These are phyloP conservation scores for Urocolius indicus DNA, from an alignment of 2,113 vertebrate species.

Conservation along the genomic window DNA sequence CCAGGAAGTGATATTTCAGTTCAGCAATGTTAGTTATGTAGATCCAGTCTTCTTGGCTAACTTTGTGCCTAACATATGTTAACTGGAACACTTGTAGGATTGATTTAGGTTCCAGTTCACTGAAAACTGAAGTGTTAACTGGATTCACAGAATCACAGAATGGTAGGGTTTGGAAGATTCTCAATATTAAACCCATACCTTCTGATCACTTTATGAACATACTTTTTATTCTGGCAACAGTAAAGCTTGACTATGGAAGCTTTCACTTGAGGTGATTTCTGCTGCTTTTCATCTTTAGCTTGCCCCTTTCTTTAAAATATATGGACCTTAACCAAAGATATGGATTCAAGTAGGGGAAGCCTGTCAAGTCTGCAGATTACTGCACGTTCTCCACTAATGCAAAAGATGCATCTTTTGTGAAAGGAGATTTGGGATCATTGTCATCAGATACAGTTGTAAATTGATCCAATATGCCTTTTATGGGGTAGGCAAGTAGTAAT, in stretches of 20 bases:
- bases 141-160: too few relatives aligned
- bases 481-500: not conserved
- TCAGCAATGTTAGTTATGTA: not conserved
- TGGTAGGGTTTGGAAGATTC: too few relatives aligned
- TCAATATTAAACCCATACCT: not conserved
- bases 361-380: not conserved
- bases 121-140: not conserved
- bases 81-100: not conserved
- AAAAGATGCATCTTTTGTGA: not conserved
- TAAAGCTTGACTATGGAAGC: not conserved
- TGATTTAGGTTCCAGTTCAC: not conserved
- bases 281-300: not conserved
- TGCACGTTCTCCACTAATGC: not conserved
- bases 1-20: not conserved
- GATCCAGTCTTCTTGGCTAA: not conserved
- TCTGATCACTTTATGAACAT: not conserved
- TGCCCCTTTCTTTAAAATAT: not conserved
- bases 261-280: not conserved
- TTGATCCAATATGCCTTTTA: not conserved
- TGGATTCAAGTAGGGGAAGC: not conserved
- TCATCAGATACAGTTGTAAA: not conserved
- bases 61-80: not conserved
- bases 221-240: not conserved
- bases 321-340: not conserved
- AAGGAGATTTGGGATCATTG: not conserved